These are phyloP conservation scores for Planococcus citri DNA, from an alignment of 1,140 invertebrate species.

Conservation along the genomic window DNA sequence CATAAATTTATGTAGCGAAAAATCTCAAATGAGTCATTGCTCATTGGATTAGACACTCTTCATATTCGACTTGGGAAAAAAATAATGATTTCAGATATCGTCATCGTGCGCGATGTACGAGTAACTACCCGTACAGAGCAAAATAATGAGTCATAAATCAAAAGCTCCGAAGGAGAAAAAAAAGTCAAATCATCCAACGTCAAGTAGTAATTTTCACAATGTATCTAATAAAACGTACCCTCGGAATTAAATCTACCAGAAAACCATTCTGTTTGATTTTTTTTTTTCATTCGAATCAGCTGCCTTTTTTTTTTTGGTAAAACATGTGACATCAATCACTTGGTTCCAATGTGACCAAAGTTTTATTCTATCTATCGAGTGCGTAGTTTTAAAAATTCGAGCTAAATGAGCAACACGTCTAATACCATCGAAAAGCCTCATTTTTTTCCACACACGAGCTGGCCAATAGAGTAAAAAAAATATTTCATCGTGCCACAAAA, in stretches of 20 bases:
- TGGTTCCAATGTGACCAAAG: neutral
- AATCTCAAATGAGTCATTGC: too few relatives aligned
- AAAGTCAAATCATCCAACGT: neutral
- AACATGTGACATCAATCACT: neutral
- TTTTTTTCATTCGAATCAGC: neutral
- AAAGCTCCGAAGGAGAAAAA: neutral
- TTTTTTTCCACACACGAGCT: neutral
- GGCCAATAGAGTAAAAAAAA: too few relatives aligned
- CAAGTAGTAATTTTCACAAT: neutral
- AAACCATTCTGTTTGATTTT: neutral
- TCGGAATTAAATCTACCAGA: neutral
- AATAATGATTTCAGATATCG: neutral
- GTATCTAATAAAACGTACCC: neutral
- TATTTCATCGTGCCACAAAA: neutral
- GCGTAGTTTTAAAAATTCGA: neutral
- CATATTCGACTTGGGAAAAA: neutral
- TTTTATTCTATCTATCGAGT: neutral
- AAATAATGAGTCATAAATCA: neutral
- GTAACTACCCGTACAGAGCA: too few relatives aligned
- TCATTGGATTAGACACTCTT: too few relatives aligned
- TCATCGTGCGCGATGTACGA: too few relatives aligned
- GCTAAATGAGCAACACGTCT: neutral
- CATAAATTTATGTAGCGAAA: too few relatives aligned
- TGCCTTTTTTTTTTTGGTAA: neutral
- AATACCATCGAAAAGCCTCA: neutral